These are phyloP conservation scores for Caranx ignobilis DNA, from an alignment of 2,113 vertebrate genomes.

Conservation along the genomic window DNA sequence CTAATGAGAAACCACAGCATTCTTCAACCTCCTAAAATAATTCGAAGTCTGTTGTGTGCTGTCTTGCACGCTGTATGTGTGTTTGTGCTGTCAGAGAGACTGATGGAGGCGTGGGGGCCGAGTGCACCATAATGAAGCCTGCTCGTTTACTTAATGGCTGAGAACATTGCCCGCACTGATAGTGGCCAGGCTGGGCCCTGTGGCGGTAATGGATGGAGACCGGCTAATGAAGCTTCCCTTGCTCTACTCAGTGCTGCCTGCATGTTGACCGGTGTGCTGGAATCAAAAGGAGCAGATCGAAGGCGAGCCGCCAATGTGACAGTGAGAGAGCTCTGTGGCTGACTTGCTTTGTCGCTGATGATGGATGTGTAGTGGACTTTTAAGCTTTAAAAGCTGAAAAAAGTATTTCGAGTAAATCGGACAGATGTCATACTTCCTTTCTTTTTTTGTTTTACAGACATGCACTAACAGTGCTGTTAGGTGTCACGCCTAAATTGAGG, in stretches of 20 bases:
- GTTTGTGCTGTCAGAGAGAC: constrained; percentile 66
- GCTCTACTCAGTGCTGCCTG: constrained; percentile 52
- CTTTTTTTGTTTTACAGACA: background rate
- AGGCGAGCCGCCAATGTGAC: constrained; percentile 33
- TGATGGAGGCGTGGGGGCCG: constrained; percentile 57
- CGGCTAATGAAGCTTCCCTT: constrained; percentile 76
- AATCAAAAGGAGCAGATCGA: constrained; percentile 71
- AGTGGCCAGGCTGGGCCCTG: constrained; percentile 71
- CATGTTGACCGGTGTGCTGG: constrained; percentile 65
- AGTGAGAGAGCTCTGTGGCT: constrained; percentile 25
- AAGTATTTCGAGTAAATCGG: background rate
- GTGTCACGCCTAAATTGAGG: constrained; percentile 10
- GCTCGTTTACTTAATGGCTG: constrained; percentile 85
- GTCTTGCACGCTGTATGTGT: constrained; percentile 13
- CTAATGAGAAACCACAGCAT: constrained; percentile 15
- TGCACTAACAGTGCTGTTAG: background rate
- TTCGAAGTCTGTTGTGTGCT: constrained; percentile 16
- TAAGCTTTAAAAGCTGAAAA: constrained; percentile 33
- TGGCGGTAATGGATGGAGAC: constrained; percentile 81
- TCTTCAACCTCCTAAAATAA: constrained; percentile 35
- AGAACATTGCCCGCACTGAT: constrained; percentile 80
- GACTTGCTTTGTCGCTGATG: constrained; percentile 31
- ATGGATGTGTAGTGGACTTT: constrained; percentile 28
- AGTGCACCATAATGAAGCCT: constrained; percentile 77
- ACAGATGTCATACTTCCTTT: constrained; percentile 16